Conservation (phyloP, 37 sponge, comb jelly and placozoan species). For the Oscarella lobularis region DNA sequence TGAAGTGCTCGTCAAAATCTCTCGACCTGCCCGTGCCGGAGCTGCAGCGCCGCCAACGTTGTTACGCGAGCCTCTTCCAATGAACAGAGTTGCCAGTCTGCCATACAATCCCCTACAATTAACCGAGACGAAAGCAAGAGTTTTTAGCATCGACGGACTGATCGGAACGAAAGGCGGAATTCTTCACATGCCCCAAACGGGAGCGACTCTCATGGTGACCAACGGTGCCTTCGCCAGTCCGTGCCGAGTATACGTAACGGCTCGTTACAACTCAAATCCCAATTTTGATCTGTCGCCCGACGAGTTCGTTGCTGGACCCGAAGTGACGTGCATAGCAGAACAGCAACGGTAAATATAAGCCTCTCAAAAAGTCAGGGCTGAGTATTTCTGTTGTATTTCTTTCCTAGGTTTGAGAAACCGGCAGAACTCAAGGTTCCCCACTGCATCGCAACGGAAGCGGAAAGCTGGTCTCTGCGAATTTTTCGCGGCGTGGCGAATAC, state of each 20-base stretch:
- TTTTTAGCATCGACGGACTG: too few relatives aligned
- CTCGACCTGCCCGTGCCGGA: neutral
- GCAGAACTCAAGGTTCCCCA: neutral
- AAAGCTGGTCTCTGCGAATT: neutral
- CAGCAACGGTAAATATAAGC: too few relatives aligned
- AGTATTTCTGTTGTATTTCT: too few relatives aligned
- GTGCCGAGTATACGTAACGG: neutral
- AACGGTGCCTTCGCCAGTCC: neutral
- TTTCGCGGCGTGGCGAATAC: neutral
- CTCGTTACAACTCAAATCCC: too few relatives aligned
- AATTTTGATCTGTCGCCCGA: too few relatives aligned
- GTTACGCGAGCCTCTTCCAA: neutral
- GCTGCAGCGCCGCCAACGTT: constrained; percentile 3
- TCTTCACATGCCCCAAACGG: neutral
- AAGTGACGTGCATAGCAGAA: too few relatives aligned
- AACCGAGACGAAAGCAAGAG: too few relatives aligned
- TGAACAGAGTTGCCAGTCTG: too few relatives aligned
- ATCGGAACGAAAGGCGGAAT: neutral
- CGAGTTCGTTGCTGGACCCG: too few relatives aligned
- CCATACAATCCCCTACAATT: too few relatives aligned
- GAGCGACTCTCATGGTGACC: neutral
- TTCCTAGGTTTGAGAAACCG: neutral
- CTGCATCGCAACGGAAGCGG: neutral
- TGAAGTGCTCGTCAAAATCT: neutral
- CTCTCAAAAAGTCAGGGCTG: too few relatives aligned